Evolutionary conservation across 2,888 invertebrate genomes (phyloP).

Genomic region (Oeneis ivallda): DNA sequence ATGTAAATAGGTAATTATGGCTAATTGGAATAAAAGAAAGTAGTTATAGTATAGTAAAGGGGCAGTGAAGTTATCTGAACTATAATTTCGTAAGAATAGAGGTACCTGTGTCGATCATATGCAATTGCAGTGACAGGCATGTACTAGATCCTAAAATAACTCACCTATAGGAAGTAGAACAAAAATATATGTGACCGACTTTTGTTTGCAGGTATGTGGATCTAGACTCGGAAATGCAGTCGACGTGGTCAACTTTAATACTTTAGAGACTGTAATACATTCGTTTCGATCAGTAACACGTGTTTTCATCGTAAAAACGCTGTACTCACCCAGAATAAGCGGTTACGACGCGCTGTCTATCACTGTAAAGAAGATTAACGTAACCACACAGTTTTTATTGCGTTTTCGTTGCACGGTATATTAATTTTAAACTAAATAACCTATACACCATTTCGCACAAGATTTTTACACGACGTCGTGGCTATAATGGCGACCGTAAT

Average conservation of each 20-base stretch:
- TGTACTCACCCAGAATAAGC: slow-evolving; percentile 62
- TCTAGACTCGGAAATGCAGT: slow-evolving; percentile 17
- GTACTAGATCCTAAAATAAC: slow-evolving; percentile 59
- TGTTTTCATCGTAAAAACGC: slow-evolving; percentile 59
- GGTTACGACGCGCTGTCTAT: slow-evolving; percentile 53
- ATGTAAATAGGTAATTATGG: neutral
- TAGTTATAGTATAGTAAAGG: neutral
- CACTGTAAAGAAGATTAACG: slow-evolving; percentile 45
- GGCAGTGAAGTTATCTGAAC: neutral
- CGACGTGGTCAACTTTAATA: slow-evolving; percentile 33
- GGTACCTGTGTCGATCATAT: slow-evolving; percentile 32
- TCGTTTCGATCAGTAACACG: slow-evolving; percentile 52
- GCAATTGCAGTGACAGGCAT: neutral
- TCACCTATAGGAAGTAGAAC: slow-evolving; percentile 53
- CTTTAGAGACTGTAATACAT: slow-evolving; percentile 29
- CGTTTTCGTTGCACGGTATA: slow-evolving; percentile 58
- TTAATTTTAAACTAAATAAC: slow-evolving; percentile 69
- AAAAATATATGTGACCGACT: slow-evolving; percentile 54
- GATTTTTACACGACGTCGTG: slow-evolving; percentile 58
- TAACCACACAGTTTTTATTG: slow-evolving; percentile 48
- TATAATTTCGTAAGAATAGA: slow-evolving; percentile 18
- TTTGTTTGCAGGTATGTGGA: slow-evolving; percentile 19
- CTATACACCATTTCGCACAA: slow-evolving; percentile 66
- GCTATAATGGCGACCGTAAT: slow-evolving; percentile 78
- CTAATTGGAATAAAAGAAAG: neutral